Conservation (phyloP, 2,113 vertebrate genomes). For the Paracyprichromis sp. region DNA sequence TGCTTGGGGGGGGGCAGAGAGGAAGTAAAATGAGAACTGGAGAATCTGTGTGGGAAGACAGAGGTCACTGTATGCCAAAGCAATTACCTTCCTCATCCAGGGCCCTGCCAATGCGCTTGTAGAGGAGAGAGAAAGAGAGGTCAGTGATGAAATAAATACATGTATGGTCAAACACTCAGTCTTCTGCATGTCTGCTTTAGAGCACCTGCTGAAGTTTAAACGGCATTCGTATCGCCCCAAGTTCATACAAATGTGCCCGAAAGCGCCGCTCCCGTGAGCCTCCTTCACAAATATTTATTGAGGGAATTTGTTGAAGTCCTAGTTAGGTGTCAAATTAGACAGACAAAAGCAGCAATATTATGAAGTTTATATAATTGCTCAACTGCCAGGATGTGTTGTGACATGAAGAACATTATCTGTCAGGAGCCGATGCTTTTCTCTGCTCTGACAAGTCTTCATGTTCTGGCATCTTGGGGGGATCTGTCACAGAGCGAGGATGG, state of each 20-base stretch:
- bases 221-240: neutral
- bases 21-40: conserved; percentile 24
- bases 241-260: neutral
- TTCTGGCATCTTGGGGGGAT: conserved; percentile 31
- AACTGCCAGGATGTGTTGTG: conserved; percentile 27
- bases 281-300: neutral
- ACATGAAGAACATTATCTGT: conserved; percentile 45
- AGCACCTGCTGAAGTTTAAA: neutral
- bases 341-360: neutral
- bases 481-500: conserved; percentile 15
- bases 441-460: conserved; percentile 35
- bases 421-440: conserved; percentile 20
- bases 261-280: neutral
- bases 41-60: conserved; percentile 53
- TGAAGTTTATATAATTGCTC: conserved; percentile 9
- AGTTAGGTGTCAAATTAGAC: neutral
- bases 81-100: conserved; percentile 55
- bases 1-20: neutral
- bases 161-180: neutral
- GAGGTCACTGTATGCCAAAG: conserved; percentile 60
- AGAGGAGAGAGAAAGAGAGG: conserved; percentile 36
- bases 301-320: neutral
- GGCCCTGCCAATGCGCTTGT: conserved; percentile 31
- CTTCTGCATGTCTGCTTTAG: neutral
- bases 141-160: conserved; percentile 37